phyloP scores from a whole-genome alignment of 30 jellyfish, hydroid and myxozoan species.

The Chrysaora quinquecirrha region DNA sequence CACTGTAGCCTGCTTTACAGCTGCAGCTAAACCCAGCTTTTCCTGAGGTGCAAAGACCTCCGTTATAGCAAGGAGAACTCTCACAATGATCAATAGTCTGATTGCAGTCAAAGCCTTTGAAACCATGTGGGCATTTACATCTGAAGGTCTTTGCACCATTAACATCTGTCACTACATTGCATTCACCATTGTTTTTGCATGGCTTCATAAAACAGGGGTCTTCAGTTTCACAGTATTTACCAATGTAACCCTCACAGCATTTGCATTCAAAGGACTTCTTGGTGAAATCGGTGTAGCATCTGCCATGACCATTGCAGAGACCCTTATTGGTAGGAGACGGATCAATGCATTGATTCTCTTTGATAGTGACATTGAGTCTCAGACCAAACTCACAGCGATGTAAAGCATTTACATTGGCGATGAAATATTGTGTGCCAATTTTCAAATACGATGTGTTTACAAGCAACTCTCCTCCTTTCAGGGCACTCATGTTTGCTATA shows the following conservation, averaged over 20 bases:
- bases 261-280: slow-evolving; percentile 65
- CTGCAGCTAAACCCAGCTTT: slow-evolving; percentile 65
- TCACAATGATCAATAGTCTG: slow-evolving; percentile 69
- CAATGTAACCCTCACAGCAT: slow-evolving; percentile 89
- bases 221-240: slow-evolving; percentile 88
- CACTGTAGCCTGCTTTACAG: slow-evolving; percentile 77
- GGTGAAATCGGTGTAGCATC: slow-evolving; percentile 80
- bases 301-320: slow-evolving; percentile 89
- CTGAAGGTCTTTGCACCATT: slow-evolving; percentile 51
- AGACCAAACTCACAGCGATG: slow-evolving; percentile 93
- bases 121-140: slow-evolving; percentile 80
- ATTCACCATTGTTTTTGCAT: slow-evolving; percentile 74
- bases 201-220: slow-evolving; percentile 91
- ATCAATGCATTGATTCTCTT: slow-evolving; percentile 77
- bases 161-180: slow-evolving; percentile 51
- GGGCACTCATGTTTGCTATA: slow-evolving; percentile 59
- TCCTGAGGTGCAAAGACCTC: slow-evolving; percentile 71
- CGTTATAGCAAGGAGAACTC: slow-evolving; percentile 79
- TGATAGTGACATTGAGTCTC: slow-evolving; percentile 89
- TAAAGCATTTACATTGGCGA: slow-evolving; percentile 83
- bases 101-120: slow-evolving; percentile 81
- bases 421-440: slow-evolving; percentile 86
- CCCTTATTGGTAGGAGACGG: slow-evolving; percentile 20
- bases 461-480: slow-evolving; percentile 38
- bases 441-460: slow-evolving; percentile 76